phyloP scores from a whole-genome alignment of 2,888 invertebrate species.

The Lobophora halterata region DNA sequence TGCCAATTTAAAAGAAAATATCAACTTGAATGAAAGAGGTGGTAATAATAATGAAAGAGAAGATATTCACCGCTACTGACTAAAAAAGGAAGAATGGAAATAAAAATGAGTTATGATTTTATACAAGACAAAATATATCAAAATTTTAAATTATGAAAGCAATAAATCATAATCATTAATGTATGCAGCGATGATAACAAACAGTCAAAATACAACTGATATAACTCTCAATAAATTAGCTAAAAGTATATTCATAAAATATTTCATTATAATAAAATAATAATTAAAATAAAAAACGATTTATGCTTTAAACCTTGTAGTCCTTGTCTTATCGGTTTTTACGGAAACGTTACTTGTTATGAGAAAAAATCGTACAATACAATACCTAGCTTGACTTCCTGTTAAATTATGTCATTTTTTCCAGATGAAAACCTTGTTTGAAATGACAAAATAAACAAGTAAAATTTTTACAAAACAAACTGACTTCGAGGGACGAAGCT shows the following conservation, averaged over 20 bases:
- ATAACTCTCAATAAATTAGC: conserved; percentile 19
- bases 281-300: conserved; percentile 21
- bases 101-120: too few relatives aligned
- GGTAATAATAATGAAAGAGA: too few relatives aligned
- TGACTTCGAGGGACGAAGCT: too few relatives aligned
- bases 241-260: too few relatives aligned
- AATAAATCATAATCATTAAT: conserved; percentile 15
- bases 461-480: too few relatives aligned
- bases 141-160: conserved; percentile 1
- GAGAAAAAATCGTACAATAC: conserved; percentile 27
- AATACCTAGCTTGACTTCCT: conserved; percentile 27
- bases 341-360: conserved; percentile 26
- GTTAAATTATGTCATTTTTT: conserved; percentile 32
- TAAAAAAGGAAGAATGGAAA: too few relatives aligned
- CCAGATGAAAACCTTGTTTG: conserved; percentile 26
- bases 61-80: too few relatives aligned
- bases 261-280: conserved; percentile 21
- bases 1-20: conserved; percentile 4
- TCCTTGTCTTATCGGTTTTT: conserved; percentile 26
- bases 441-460: conserved; percentile 24
- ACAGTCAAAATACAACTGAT: conserved; percentile 15
- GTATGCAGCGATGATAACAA: conserved; percentile 10
- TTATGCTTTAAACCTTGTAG: conserved; percentile 25
- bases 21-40: too few relatives aligned
- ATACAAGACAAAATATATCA: background rate